Evolutionary conservation across 92 coral and sea anemone species (phyloP), one percentile per base, ranked within the genome.

Genomic region (Paragorgia papillata): DNA sequence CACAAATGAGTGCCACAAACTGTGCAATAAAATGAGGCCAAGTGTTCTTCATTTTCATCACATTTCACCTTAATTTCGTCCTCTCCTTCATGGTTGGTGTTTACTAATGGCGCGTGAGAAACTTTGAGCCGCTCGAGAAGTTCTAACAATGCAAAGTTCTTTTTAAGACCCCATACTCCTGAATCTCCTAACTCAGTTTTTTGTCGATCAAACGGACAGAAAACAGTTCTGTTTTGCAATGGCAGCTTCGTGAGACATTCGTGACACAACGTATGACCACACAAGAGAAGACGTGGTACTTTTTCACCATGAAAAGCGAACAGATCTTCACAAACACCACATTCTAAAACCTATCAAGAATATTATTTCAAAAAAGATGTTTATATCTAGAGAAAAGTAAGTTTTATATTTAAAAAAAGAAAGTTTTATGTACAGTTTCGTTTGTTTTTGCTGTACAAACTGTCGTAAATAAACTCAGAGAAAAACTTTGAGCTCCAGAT

Each of bases 121-220:
- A 87, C 88, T 69, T 88, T 92, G 18, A 95, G 65, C 30, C 96
- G 86, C 57, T 95, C 99, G 34, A 95, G 85, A 12, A 95, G 85
- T 59, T 95, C 99, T 26, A 95, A 77, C 71, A 95, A 69, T 2
- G 99, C 99, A 85, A 95, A 95, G 82, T 95, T 95, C 62, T 95
- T 95, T 88, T 95, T 95, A 0, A 95, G 84, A 9, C 99, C 99
- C 99, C 99, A 95, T 0, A 95, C 97, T 22, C 99, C 99, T 1
- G 99, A 95, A 83, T 95, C 99, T 57, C 92, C 82, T n/a, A 95
- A 87, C 60, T 88, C 95, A 35, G 99, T 95, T 19, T 84, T 85
- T 82, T 95, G 95, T 73, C 99, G 88, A 71, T 95, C 99, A 87
- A 95, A 95, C 39, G 99, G 99, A 28, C 99, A 95, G 24, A 85